These are phyloP conservation scores for Chaetops frenatus DNA, from an alignment of 2,113 vertebrate species.

Conservation along the genomic window DNA sequence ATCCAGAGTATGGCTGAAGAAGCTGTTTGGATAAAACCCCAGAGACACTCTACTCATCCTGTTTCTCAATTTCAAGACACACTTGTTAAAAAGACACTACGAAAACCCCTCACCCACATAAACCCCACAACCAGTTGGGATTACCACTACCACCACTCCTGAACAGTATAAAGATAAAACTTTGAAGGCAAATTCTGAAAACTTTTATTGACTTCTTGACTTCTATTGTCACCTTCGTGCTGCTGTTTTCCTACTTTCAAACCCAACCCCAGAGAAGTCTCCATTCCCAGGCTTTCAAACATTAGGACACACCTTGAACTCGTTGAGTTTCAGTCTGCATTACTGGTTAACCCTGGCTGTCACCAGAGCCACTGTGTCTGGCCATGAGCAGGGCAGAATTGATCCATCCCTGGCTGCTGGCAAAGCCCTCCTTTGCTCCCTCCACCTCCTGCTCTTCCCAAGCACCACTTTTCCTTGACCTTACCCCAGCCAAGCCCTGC, in stretches of 20 bases:
- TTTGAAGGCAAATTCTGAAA: background rate
- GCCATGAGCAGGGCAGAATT: background rate
- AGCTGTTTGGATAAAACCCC: background rate
- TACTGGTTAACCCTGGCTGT: background rate
- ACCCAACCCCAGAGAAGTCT: background rate
- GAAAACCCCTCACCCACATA: background rate
- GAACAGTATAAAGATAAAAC: background rate
- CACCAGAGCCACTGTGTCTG: background rate
- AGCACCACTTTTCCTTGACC: background rate
- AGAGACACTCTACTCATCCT: background rate
- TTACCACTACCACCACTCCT: background rate
- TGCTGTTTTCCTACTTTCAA: background rate
- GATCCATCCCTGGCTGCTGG: background rate
- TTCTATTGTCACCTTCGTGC: background rate
- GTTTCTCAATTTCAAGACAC: background rate
- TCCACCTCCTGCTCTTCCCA: background rate
- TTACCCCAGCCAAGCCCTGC: background rate
- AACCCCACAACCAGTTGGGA: background rate
- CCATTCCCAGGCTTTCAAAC: background rate
- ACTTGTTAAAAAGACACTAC: background rate
- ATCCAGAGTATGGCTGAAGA: background rate
- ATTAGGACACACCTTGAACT: background rate
- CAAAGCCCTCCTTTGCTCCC: background rate
- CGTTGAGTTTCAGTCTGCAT: background rate
- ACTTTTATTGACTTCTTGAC: too few relatives aligned